Base-by-base conservation (phyloP, 2,113 vertebrate species). In the Mastomys coucha region DNA sequence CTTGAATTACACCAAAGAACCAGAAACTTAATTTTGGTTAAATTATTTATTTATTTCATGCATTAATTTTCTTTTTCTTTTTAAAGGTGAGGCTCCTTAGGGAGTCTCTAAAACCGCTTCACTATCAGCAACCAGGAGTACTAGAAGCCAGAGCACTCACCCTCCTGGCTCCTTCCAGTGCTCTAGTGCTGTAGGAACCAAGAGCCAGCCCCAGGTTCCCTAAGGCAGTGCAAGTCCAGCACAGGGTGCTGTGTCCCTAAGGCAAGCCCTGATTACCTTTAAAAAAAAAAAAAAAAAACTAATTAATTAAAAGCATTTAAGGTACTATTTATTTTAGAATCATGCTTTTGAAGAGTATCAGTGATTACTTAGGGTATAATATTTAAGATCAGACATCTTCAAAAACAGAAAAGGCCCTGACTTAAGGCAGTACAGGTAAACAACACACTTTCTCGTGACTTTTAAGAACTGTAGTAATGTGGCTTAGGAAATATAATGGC, bases 241-340 rank as follows among this genome's bases (percentile, higher is more conserved):
- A 96, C 96, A 91, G 89, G 78, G 97, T 93, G 91, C 77, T 81
- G 97, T 94, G 92, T 81, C 85, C 60, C 84, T 93, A 95, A 87
- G 96, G 94, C 96, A 97, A 98, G 97, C 96, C 97, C 98, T 97
- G 80, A 97, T 91, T 93, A 96, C 89, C 75, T 97, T 96, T 31
- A 49, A 91, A 88, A 96, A 91, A 86, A 75, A 70, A 86, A 86
- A 75, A 12, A 76, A 76, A 26, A 26, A 26, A 26, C 19, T n/a
- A 75, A 73, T 60, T 39, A 82, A 65, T 45, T 85, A 85, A 85
- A 63, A 45, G 24, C n/a, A 65, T 65, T 88, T 51, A 88, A 70
- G 42, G 51, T 93, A 73, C 88, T 98, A 99, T 99, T 99, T 99
- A 99, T 99, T 99, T 98, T 98, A 98, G 94, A 99, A 98, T 98